These are phyloP conservation scores for Caenorhabditis latens DNA, from an alignment of 1,140 invertebrate genomes.

Conservation along the genomic window DNA sequence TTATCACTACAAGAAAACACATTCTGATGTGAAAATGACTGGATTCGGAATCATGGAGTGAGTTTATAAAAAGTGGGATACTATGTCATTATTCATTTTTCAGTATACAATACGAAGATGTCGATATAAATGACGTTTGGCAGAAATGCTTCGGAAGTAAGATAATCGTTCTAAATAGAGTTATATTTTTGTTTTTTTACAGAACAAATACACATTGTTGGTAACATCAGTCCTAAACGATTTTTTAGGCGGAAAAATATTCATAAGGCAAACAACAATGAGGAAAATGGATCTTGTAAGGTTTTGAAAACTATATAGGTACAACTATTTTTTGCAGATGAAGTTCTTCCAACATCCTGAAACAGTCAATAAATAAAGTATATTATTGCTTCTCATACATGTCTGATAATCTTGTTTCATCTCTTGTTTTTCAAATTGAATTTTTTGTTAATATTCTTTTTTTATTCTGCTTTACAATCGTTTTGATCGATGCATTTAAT, in stretches of 20 bases:
- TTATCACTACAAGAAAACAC: slow-evolving; percentile 27
- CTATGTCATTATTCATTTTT: neutral
- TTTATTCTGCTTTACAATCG: no score
- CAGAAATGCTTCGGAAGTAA: neutral
- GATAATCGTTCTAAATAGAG: no score
- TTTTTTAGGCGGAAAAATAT: neutral
- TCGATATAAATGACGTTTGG: neutral
- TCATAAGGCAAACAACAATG: no score
- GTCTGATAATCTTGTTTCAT: no score
- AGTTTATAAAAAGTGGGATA: neutral
- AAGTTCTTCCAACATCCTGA: no score
- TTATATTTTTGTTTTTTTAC: neutral
- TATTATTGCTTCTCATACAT: no score
- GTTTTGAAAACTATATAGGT: no score
- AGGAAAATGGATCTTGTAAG: no score
- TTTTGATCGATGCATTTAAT: no score
- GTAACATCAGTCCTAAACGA: neutral
- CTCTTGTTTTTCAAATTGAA: neutral
- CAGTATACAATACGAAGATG: neutral
- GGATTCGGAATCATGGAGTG: neutral
- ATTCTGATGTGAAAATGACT: neutral
- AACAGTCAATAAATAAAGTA: no score
- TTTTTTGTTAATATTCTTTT: neutral
- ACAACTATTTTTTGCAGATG: no score
- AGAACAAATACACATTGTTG: neutral